A percentile compares a stretch with the other conserved stretches of the same genome.
phyloP scores from a whole-genome alignment of 2,888 invertebrate species.

The Eupeodes latifasciatus region DNA sequence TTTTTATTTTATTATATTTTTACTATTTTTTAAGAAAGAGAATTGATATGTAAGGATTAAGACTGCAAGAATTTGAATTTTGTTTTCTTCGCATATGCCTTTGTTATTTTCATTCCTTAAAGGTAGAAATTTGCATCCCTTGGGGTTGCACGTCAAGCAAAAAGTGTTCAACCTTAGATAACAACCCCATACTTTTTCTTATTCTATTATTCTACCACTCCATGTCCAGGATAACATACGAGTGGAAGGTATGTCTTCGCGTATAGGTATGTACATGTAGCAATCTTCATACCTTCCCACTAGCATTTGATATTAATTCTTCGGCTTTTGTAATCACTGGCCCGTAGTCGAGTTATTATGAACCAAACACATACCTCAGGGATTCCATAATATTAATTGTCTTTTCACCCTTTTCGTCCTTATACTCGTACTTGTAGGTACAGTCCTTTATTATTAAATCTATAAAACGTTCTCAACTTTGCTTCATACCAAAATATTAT shows the following conservation, averaged over 20 bases:
- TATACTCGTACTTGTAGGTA: neutral
- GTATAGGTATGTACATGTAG: neutral
- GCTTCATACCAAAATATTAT: slow-evolving; percentile 18
- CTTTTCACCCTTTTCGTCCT: slow-evolving; percentile 54
- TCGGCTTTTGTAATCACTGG: slow-evolving; percentile 60
- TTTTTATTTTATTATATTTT: too few relatives aligned
- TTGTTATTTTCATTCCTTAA: neutral
- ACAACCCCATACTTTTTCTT: neutral
- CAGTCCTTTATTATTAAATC: slow-evolving; percentile 55
- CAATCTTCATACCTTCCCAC: neutral
- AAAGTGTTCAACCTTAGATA: slow-evolving; percentile 10
- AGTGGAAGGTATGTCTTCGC: neutral
- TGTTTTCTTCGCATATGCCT: neutral
- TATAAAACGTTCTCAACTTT: slow-evolving; percentile 57
- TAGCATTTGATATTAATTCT: slow-evolving; percentile 30
- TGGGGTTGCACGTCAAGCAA: neutral
- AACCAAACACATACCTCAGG: slow-evolving; percentile 58
- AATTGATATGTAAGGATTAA: too few relatives aligned
- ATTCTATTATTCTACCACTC: neutral
- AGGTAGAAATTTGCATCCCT: slow-evolving; percentile 5
- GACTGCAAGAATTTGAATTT: too few relatives aligned
- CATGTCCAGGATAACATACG: neutral
- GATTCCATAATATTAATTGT: slow-evolving; percentile 74
- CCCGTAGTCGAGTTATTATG: slow-evolving; percentile 62
- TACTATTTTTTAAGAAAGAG: too few relatives aligned